A percentile compares a stretch with the other conserved stretches of the same genome.
These are phyloP conservation scores for Melinaea marsaeus DNA, from an alignment of 2,888 invertebrate genomes.

Conservation along the genomic window DNA sequence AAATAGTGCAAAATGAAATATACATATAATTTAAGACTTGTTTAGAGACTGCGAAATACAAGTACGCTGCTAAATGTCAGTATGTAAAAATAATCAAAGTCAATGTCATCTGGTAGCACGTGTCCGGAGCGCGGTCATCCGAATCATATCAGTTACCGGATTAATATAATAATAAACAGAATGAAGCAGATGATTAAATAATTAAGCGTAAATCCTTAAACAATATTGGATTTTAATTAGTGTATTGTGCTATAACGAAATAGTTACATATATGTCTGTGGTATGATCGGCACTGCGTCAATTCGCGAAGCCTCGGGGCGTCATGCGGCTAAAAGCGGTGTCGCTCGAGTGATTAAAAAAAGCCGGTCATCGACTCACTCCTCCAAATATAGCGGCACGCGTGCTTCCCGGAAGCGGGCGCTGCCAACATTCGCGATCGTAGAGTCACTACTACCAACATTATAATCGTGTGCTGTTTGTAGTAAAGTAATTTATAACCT, in stretches of 20 bases:
- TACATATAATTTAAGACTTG: no score
- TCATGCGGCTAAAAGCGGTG: constrained; percentile 24
- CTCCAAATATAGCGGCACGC: constrained; percentile 29
- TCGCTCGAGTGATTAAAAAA: constrained; percentile 20
- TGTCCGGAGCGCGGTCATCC: no score
- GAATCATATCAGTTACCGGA: no score
- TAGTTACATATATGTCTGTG: background rate
- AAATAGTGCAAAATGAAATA: no score
- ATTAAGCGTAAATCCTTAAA: no score
- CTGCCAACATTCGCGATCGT: constrained; percentile 14
- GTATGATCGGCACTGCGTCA: constrained; percentile 4
- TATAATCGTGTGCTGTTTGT: background rate
- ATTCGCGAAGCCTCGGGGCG: constrained; percentile 23
- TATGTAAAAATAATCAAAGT: constrained; percentile 29
- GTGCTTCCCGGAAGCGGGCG: constrained; percentile 29
- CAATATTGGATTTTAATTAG: no score
- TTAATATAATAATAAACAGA: no score
- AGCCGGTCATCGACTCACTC: constrained; percentile 47
- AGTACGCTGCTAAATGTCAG: no score
- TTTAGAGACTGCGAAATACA: no score
- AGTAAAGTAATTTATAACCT: background rate
- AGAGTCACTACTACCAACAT: constrained; percentile 11
- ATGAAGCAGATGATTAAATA: no score
- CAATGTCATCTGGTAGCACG: constrained; percentile 26
- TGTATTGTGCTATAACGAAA: no score